Evolutionary conservation across 92 coral and sea anemone genomes (phyloP).

Genomic region (Parazoanthus darwini): DNA sequence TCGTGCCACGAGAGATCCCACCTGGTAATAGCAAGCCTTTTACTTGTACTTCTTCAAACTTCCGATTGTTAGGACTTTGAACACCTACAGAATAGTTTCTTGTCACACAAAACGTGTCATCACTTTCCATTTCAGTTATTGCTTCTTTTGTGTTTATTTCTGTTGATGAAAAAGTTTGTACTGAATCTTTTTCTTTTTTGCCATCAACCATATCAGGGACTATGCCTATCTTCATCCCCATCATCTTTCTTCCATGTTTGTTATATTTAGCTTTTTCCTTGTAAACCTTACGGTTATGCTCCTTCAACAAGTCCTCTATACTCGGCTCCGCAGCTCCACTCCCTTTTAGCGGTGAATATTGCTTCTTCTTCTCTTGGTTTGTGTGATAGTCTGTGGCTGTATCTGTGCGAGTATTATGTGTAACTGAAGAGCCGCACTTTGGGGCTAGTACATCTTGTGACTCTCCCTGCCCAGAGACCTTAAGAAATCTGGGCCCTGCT

Average conservation of each 20-base stretch:
- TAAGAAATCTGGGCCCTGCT: too few relatives aligned
- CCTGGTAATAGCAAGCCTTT: background rate
- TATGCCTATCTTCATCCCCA: background rate
- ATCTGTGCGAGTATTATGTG: background rate
- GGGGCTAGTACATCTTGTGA: background rate
- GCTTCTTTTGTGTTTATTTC: background rate
- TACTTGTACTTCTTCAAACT: background rate
- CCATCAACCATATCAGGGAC: background rate
- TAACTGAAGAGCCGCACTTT: background rate
- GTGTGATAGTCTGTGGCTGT: background rate
- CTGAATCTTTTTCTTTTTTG: background rate
- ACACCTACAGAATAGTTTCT: background rate
- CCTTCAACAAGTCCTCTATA: conserved; percentile 20
- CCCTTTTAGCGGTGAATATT: background rate
- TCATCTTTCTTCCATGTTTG: conserved; percentile 18
- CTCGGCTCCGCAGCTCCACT: conserved; percentile 15
- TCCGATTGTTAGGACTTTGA: conserved; percentile 1
- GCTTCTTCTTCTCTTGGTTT: background rate
- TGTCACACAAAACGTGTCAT: background rate
- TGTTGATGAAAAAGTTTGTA: background rate
- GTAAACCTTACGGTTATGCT: conserved; percentile 17
- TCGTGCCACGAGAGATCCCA: background rate
- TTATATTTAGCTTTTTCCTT: conserved; percentile 9
- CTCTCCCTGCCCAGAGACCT: background rate
- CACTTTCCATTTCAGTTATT: background rate